Conservation (phyloP, 2,888 invertebrate species). For the Athalia cordata region DNA sequence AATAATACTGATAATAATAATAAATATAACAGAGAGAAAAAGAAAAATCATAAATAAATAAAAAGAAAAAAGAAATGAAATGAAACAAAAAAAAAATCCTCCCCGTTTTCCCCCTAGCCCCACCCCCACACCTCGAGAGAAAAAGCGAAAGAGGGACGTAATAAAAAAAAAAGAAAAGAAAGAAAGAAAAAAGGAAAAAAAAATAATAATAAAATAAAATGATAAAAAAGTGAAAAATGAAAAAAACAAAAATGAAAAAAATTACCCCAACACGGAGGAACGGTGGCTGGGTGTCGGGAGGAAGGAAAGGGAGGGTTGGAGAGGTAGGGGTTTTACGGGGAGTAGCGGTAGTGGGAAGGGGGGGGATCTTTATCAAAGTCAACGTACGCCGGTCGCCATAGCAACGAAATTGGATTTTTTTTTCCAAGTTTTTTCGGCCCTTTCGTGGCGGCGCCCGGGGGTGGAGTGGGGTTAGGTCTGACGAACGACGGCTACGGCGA, state of each 20-base stretch:
- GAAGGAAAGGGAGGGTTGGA: neutral
- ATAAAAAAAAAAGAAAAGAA: slow-evolving; percentile 37
- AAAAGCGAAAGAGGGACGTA: slow-evolving; percentile 46
- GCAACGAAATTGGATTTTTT: slow-evolving; percentile 74
- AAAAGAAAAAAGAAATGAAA: slow-evolving; percentile 1
- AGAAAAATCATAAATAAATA: slow-evolving; percentile 10
- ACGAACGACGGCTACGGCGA: slow-evolving; percentile 46
- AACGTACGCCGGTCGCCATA: slow-evolving; percentile 72
- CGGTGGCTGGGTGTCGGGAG: slow-evolving; percentile 32
- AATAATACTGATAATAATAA: slow-evolving; percentile 43
- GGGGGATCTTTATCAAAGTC: slow-evolving; percentile 73
- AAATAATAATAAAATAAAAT: slow-evolving; percentile 49
- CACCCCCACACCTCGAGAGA: no score
- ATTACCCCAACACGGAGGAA: slow-evolving; percentile 42
- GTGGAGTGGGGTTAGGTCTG: slow-evolving; percentile 40
- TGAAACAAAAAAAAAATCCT: neutral
- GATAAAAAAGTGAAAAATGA: slow-evolving; percentile 42
- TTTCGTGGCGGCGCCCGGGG: slow-evolving; percentile 59
- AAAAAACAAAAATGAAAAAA: slow-evolving; percentile 34
- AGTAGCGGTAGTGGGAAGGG: slow-evolving; percentile 47
- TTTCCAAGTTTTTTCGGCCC: slow-evolving; percentile 72
- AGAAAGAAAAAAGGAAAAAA: slow-evolving; percentile 46
- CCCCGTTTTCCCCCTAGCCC: no score
- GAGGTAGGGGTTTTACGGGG: slow-evolving; percentile 22
- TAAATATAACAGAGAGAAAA: slow-evolving; percentile 50